Evolutionary conservation across 2,888 invertebrate genomes (phyloP), one percentile per base, ranked within the genome.

Genomic region (Nemurella pictetii): DNA sequence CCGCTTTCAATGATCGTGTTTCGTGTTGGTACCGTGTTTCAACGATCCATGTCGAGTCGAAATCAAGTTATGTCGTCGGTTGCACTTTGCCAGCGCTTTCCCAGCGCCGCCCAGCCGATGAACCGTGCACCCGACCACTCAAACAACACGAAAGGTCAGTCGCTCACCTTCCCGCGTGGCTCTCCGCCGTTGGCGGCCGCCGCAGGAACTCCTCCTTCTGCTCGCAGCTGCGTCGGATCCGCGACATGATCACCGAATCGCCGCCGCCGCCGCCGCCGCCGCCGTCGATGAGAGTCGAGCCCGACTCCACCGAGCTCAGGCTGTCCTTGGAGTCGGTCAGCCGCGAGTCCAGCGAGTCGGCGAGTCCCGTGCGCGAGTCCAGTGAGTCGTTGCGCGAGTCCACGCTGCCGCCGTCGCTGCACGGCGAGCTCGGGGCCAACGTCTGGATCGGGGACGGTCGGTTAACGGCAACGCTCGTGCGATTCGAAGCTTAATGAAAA

Each of bases 121-220:
- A n/a, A n/a, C n/a, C n/a, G n/a, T n/a, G n/a, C n/a, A n/a, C n/a
- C n/a, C n/a, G n/a, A n/a, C n/a, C n/a, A n/a, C n/a, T n/a, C n/a
- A n/a, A n/a, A n/a, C n/a, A n/a, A n/a, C n/a, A n/a, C n/a, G n/a
- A n/a, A n/a, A n/a, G n/a, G n/a, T n/a, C n/a, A n/a, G n/a, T n/a
- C n/a, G n/a, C 27, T 26, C 15, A 27, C 75, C 28, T 26, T 7
- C 26, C 75, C 0, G 26, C 75, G 78, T 78, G 30, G 30, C 2
- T 15, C 30, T 2, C 2, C 9, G 29, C n/a, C 5, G 26, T 15
- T 15, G 27, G 29, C 2, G 95, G 95, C 87, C 95, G 92, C 89
- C 95, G 93, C 85, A 97, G 92, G 90, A 97, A 97, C 88, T 97
- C 97, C 90, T 97, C 97, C 90, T 97, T 97, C 89, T 97, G 96